Percentiles rank a stretch among this genome's conserved stretches.
phyloP scores from a whole-genome alignment of 2,797 vertebrate genomes.

The Alexandromys oeconomus region DNA sequence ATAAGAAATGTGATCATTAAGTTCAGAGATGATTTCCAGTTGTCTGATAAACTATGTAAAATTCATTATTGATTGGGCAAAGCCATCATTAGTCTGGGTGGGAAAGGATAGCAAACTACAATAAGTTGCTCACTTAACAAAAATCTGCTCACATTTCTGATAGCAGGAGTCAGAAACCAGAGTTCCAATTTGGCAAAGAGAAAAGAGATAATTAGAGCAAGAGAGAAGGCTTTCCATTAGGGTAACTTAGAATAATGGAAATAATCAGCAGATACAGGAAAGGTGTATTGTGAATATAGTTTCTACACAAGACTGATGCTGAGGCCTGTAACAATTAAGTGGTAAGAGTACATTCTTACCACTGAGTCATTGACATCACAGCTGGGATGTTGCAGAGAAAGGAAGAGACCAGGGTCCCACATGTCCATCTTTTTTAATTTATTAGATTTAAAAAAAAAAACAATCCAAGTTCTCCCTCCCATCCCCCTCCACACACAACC shows the following conservation, averaged over 20 bases:
- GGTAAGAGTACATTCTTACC: background rate
- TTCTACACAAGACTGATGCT: background rate
- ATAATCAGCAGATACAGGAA: background rate
- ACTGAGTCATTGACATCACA: no score
- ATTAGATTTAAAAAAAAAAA: no score
- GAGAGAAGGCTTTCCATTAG: background rate
- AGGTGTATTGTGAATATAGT: background rate
- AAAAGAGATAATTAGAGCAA: background rate
- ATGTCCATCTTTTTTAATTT: no score
- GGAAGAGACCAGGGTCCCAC: background rate
- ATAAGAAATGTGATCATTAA: background rate
- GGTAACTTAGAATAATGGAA: background rate
- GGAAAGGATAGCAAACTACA: background rate
- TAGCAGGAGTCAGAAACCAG: background rate
- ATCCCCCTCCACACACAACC: no score
- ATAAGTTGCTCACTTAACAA: background rate
- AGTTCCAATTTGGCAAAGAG: background rate
- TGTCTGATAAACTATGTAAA: background rate
- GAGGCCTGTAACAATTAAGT: background rate
- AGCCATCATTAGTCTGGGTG: background rate
- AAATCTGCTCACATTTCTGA: background rate
- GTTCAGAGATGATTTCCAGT: background rate
- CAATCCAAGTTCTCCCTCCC: no score
- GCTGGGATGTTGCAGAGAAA: background rate
- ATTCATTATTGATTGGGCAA: constrained; percentile 1